Percentiles rank a stretch among this genome's conserved stretches.
Conservation (phyloP, 2,797 vertebrate genomes). For the Sciurus vulgaris region DNA sequence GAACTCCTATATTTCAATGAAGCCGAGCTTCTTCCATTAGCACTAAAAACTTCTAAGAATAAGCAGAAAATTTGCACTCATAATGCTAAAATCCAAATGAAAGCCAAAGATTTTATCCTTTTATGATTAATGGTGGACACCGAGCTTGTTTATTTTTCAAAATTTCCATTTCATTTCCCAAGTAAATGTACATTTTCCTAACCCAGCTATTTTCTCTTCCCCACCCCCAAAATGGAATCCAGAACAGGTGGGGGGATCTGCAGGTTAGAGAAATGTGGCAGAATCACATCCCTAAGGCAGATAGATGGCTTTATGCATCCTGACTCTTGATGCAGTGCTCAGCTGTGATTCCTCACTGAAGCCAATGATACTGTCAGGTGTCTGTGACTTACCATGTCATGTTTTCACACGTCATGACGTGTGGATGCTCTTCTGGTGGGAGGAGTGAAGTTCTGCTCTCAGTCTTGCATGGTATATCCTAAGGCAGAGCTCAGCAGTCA, state of each 20-base stretch:
- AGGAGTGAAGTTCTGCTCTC: background rate
- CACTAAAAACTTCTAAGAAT: slow-evolving; percentile 57
- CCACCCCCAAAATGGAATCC: background rate
- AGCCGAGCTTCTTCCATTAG: background rate
- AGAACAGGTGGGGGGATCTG: background rate
- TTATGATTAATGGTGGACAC: slow-evolving; percentile 46
- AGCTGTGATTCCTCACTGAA: background rate
- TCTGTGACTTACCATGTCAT: background rate
- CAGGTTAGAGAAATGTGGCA: background rate
- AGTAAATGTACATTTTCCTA: background rate
- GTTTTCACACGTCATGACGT: accelerated
- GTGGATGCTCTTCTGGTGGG: background rate
- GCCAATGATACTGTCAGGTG: background rate
- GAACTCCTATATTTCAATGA: slow-evolving; percentile 27
- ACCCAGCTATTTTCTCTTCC: slow-evolving; percentile 2
- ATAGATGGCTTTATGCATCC: background rate
- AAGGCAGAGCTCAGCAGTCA: background rate
- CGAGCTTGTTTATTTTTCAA: slow-evolving; percentile 9
- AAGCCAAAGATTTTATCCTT: slow-evolving; percentile 51
- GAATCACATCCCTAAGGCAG: background rate
- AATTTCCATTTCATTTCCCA: background rate
- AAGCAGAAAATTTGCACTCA: slow-evolving; percentile 37
- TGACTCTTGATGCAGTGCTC: background rate
- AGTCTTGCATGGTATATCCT: background rate
- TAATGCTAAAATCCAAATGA: slow-evolving; percentile 26